Evolutionary conservation across 1,140 invertebrate species (phyloP).

Genomic region (Portunus trituberculatus): DNA sequence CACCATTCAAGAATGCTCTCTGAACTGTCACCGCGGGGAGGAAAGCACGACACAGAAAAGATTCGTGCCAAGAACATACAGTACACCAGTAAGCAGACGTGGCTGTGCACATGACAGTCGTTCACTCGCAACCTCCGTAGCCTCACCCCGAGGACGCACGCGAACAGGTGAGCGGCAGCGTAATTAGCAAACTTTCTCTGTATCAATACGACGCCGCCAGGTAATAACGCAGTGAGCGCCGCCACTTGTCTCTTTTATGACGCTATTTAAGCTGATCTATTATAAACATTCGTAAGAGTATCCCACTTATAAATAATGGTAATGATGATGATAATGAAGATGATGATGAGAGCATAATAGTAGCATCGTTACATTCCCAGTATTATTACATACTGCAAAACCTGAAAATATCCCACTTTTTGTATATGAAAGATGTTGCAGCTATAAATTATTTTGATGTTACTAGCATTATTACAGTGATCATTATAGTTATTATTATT

Average conservation of each 20-base stretch:
- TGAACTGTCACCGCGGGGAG: too few relatives aligned
- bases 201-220: not conserved
- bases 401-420: too few relatives aligned
- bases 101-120: not conserved
- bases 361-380: too few relatives aligned
- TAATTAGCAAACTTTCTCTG: not conserved
- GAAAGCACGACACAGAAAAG: too few relatives aligned
- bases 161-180: conserved; percentile 6
- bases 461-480: not conserved
- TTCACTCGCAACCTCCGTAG: not conserved
- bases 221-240: not conserved
- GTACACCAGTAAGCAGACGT: not conserved
- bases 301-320: not conserved
- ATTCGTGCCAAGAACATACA: not conserved
- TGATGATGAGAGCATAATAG: too few relatives aligned
- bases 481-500: not conserved
- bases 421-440: too few relatives aligned
- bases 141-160: not conserved
- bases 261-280: conserved; percentile 3
- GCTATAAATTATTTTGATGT: too few relatives aligned
- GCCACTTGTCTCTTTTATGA: conserved; percentile 21
- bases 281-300: not conserved
- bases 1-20: too few relatives aligned
- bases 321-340: not conserved
- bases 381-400: too few relatives aligned